Percentiles rank a stretch among this genome's conserved stretches.
phyloP scores from a whole-genome alignment of 2,113 vertebrate species.

The Numenius arquata region DNA sequence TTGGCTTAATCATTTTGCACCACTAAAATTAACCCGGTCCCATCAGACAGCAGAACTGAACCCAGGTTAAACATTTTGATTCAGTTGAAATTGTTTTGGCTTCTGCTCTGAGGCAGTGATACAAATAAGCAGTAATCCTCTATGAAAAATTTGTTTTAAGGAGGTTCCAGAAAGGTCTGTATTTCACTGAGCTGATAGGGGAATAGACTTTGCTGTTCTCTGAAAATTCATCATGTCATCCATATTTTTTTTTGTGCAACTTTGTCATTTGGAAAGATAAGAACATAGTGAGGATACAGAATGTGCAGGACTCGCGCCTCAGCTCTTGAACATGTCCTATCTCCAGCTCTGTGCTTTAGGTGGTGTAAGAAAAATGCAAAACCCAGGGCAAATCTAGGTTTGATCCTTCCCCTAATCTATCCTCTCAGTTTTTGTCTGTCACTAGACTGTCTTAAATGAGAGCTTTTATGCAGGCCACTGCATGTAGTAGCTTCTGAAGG shows the following conservation, averaged over 20 bases:
- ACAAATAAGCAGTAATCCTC: background rate
- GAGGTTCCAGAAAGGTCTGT: background rate
- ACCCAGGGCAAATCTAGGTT: background rate
- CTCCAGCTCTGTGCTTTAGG: background rate
- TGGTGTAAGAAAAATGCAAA: background rate
- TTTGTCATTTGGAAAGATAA: background rate
- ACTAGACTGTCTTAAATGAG: background rate
- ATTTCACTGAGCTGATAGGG: background rate
- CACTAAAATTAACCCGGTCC: background rate
- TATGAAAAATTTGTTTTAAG: background rate
- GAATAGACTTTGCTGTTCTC: background rate
- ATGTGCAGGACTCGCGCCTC: accelerated
- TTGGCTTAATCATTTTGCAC: background rate
- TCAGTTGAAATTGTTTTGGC: background rate
- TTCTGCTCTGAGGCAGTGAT: background rate
- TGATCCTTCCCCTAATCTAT: background rate
- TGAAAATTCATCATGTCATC: background rate
- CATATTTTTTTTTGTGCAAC: background rate
- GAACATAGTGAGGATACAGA: background rate
- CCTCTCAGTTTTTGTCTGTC: background rate
- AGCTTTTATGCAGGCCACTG: background rate
- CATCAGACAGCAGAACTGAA: background rate
- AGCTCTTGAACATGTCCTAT: background rate
- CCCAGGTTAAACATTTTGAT: constrained; percentile 1
- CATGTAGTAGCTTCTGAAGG: background rate